Conservation (phyloP, 2,113 vertebrate genomes). For the Diadophis punctatus region DNA sequence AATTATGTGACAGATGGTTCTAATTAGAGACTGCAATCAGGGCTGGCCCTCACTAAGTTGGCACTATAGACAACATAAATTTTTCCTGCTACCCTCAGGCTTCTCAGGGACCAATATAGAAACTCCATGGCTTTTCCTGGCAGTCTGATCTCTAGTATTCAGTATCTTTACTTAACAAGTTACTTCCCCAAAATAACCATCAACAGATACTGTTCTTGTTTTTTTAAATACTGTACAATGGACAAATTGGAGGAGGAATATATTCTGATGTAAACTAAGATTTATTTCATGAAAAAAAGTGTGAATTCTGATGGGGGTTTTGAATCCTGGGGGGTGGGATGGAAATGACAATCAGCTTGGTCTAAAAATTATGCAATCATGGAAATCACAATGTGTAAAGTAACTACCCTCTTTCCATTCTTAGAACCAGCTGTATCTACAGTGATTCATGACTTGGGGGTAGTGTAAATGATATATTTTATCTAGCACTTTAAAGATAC, state of each 20-base stretch:
- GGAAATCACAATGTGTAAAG: neutral
- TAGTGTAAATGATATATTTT: conserved; percentile 42
- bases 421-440: neutral
- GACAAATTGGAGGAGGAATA: neutral
- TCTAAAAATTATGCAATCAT: fast-evolving
- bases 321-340: neutral
- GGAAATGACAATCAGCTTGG: neutral
- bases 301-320: neutral
- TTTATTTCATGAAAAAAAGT: neutral
- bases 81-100: conserved; percentile 1
- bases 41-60: conserved; percentile 11
- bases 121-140: neutral
- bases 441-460: neutral
- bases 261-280: neutral
- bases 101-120: neutral
- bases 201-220: neutral
- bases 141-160: neutral
- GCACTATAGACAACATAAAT: conserved; percentile 22
- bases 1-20: conserved; percentile 43
- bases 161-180: conserved; percentile 9
- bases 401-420: neutral
- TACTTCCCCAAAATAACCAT: neutral
- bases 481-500: conserved; percentile 28
- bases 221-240: neutral
- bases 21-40: conserved; percentile 44